Evolutionary conservation across 2,797 vertebrate genomes (phyloP).

Genomic region (Diplodus sargus): DNA sequence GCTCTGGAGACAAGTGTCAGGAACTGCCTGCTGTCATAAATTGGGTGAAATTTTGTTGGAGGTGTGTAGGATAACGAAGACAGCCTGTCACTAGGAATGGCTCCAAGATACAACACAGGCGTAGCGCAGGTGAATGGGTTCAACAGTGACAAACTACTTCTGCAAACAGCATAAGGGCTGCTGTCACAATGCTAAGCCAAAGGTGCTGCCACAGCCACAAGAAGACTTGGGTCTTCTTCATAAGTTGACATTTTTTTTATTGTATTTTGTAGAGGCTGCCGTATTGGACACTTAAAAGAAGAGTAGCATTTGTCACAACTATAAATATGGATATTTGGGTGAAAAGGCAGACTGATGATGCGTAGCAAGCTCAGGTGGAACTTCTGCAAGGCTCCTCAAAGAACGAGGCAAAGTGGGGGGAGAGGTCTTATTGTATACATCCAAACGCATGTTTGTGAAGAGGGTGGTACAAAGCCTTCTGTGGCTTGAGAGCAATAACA

Average conservation of each 20-base stretch:
- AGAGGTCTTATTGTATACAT: slow-evolving; percentile 16
- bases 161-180: slow-evolving; percentile 55
- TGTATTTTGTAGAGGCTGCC: slow-evolving; percentile 43
- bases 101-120: slow-evolving; percentile 55
- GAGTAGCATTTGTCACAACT: slow-evolving; percentile 38
- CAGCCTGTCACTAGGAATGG: slow-evolving; percentile 65
- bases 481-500: too few relatives aligned
- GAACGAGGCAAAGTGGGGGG: slow-evolving; percentile 4
- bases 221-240: slow-evolving; percentile 41
- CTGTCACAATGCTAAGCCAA: slow-evolving; percentile 58
- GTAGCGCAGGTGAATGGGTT: slow-evolving; percentile 56
- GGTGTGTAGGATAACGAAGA: slow-evolving; percentile 73
- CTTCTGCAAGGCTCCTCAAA: slow-evolving; percentile 12
- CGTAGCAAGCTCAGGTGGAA: slow-evolving; percentile 31
- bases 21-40: slow-evolving; percentile 74
- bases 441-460: not conserved
- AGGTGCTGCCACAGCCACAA: slow-evolving; percentile 46
- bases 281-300: slow-evolving; percentile 64
- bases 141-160: slow-evolving; percentile 68
- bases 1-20: slow-evolving; percentile 71
- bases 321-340: slow-evolving; percentile 65
- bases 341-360: slow-evolving; percentile 59
- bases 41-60: slow-evolving; percentile 50
- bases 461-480: too few relatives aligned
- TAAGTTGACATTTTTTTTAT: slow-evolving; percentile 33